phyloP scores from a whole-genome alignment of 2,113 vertebrate genomes.

The Oryctolagus cuniculus region mOryCun1.1 NC_091442.1:70314001-70314500 shows the following conservation, averaged over 20 bases:
- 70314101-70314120: not conserved
- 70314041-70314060: not conserved
- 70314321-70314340: not conserved
- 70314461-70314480: not conserved
- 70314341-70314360: not conserved
- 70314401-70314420: not conserved
- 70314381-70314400: not conserved
- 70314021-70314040: not conserved
- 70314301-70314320: not conserved
- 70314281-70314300: not conserved
- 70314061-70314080: not conserved
- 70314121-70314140: not conserved
- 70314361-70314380: not conserved
- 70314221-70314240: not conserved
- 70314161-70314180: not conserved
- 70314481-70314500: not conserved
- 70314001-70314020: not conserved
- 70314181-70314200: not conserved
- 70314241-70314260: not conserved
- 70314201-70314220: not conserved
- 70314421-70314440: not conserved
- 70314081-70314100: not conserved
- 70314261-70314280: not conserved
- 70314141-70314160: not conserved
- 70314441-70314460: not conserved